A percentile compares a stretch with the other conserved stretches of the same genome.
Evolutionary conservation across 2,888 invertebrate genomes (phyloP).

Genomic region (Artemia sinica): DNA sequence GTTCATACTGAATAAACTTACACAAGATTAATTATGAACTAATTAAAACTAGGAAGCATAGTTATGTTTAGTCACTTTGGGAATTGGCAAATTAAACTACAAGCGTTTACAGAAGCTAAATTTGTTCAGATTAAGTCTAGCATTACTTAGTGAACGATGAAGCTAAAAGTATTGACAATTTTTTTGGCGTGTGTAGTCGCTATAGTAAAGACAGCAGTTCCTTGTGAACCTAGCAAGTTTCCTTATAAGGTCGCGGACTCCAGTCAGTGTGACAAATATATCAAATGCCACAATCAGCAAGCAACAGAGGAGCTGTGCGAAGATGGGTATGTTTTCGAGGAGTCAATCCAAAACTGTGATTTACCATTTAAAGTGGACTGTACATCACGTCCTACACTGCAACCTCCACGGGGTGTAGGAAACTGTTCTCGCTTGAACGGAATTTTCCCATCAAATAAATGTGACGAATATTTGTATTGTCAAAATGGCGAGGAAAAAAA

Average conservation of each 20-base stretch:
- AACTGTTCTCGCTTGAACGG: conserved; percentile 22
- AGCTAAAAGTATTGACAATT: too few relatives aligned
- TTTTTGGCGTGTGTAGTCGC: too few relatives aligned
- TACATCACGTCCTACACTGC: conserved; percentile 17
- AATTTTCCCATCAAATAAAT: conserved; percentile 18
- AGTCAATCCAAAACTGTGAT: conserved; percentile 16
- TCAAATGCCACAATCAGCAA: conserved; percentile 16
- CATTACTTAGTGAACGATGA: too few relatives aligned
- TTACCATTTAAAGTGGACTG: conserved; percentile 21
- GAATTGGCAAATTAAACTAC: too few relatives aligned
- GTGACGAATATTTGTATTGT: conserved; percentile 21
- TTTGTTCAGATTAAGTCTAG: too few relatives aligned
- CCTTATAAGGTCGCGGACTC: conserved; percentile 9
- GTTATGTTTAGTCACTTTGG: too few relatives aligned
- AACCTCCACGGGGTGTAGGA: conserved; percentile 19
- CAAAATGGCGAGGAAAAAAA: conserved; percentile 14
- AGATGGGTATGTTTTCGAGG: conserved; percentile 20
- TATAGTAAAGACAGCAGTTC: too few relatives aligned
- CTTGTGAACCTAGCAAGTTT: conserved; percentile 17
- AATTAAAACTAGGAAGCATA: too few relatives aligned
- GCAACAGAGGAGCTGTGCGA: conserved; percentile 20
- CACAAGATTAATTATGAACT: too few relatives aligned
- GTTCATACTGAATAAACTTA: too few relatives aligned
- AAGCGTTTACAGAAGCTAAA: too few relatives aligned
- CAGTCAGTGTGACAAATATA: conserved; percentile 19